Conservation (phyloP, 1,140 invertebrate genomes). For the Pseudomyrmex pallidus region DNA sequence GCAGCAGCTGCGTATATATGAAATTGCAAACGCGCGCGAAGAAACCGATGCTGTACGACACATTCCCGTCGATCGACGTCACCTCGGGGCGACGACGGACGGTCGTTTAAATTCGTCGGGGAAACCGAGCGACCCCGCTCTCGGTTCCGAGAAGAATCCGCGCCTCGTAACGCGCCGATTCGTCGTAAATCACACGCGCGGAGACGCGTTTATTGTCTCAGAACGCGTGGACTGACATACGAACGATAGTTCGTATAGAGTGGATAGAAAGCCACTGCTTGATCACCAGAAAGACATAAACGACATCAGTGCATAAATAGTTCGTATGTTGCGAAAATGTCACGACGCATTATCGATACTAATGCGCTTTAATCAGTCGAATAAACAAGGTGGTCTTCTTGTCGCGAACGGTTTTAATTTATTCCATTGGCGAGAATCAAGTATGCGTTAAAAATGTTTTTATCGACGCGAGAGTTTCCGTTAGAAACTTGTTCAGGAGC, state of each 20-base stretch:
- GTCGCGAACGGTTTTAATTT: background rate
- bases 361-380: background rate
- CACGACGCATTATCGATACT: slow-evolving; percentile 13
- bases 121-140: slow-evolving; percentile 15
- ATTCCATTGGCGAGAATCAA: background rate
- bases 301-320: background rate
- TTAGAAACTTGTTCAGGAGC: background rate
- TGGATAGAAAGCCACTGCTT: slow-evolving; percentile 2
- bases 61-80: slow-evolving; percentile 51
- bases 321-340: background rate
- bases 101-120: slow-evolving; percentile 60
- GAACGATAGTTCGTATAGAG: background rate
- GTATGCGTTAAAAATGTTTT: background rate
- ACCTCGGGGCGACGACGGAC: background rate
- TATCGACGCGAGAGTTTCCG: background rate
- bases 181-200: slow-evolving; percentile 22
- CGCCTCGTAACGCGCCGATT: background rate
- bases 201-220: slow-evolving; percentile 35
- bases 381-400: background rate
- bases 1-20: slow-evolving; percentile 60
- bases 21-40: slow-evolving; percentile 25
- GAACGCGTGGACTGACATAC: slow-evolving; percentile 56
- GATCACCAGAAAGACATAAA: background rate
- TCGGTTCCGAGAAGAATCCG: background rate
- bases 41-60: slow-evolving; percentile 51